Evolutionary conservation across 2,888 invertebrate genomes (phyloP).

Genomic region (Xylocampa areola): DNA sequence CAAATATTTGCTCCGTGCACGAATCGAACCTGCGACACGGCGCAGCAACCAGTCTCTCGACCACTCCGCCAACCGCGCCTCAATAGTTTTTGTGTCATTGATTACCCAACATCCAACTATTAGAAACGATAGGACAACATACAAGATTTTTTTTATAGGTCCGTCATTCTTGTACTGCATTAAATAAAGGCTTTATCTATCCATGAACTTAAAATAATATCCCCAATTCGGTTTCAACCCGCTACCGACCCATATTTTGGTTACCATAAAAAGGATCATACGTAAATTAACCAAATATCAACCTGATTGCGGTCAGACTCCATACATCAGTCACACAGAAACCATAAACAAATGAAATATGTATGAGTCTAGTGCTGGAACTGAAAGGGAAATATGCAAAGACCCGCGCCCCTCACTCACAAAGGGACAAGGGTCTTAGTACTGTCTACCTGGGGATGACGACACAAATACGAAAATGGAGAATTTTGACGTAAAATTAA

Average conservation of each 20-base stretch:
- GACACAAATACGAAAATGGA: slow-evolving; percentile 1
- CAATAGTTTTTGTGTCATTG: too few relatives aligned
- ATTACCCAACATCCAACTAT: too few relatives aligned
- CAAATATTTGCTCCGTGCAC: too few relatives aligned
- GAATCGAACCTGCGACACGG: too few relatives aligned
- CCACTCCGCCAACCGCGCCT: too few relatives aligned
- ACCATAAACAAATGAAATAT: slow-evolving; percentile 42
- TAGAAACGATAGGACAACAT: too few relatives aligned
- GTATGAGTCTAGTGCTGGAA: slow-evolving; percentile 25
- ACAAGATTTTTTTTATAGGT: too few relatives aligned
- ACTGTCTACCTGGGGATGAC: not conserved
- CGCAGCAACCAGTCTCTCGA: too few relatives aligned
- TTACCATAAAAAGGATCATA: not conserved
- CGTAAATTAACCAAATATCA: slow-evolving; percentile 9
- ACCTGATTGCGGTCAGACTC: slow-evolving; percentile 13
- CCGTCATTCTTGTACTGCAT: too few relatives aligned
- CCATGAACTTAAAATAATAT: too few relatives aligned
- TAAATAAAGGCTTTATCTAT: too few relatives aligned
- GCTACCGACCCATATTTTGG: not conserved
- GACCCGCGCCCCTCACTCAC: slow-evolving; percentile 34
- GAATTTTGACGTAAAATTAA: not conserved
- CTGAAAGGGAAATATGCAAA: slow-evolving; percentile 43
- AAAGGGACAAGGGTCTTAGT: slow-evolving; percentile 32
- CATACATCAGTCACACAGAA: slow-evolving; percentile 17
- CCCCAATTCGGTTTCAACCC: too few relatives aligned